These are phyloP conservation scores for Catharus minimus DNA, from an alignment of 2,113 vertebrate species.

Conservation along the genomic window DNA sequence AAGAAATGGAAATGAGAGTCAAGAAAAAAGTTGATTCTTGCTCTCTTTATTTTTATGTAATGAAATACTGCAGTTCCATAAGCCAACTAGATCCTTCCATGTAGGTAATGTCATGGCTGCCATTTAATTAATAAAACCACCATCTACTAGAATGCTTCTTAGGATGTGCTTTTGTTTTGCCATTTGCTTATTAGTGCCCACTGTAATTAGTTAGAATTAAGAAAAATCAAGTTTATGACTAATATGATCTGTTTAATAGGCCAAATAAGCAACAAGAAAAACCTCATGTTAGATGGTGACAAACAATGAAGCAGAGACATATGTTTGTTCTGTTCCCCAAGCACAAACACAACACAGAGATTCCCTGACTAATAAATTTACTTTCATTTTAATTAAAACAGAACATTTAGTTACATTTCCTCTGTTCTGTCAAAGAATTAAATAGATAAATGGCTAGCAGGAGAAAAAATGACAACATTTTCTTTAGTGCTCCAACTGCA, in stretches of 20 bases:
- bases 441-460: conserved; percentile 62
- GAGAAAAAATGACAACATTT: conserved; percentile 55
- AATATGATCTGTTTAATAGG: neutral
- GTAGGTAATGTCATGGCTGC: neutral
- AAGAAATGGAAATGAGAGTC: neutral
- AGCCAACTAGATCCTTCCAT: neutral
- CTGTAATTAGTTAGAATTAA: neutral
- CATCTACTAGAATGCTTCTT: neutral
- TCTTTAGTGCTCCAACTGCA: conserved; percentile 63
- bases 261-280: conserved; percentile 27
- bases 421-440: conserved; percentile 62
- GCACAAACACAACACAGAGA: conserved; percentile 49
- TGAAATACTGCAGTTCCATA: neutral
- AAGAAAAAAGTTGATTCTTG: neutral
- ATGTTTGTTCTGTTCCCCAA: conserved; percentile 51
- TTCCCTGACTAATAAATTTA: conserved; percentile 62
- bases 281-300: neutral
- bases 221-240: conserved; percentile 1
- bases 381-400: conserved; percentile 76
- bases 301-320: conserved; percentile 46
- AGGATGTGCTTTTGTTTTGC: neutral
- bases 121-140: neutral
- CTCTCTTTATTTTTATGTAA: neutral
- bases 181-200: neutral
- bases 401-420: conserved; percentile 69